Conservation (phyloP, 2,113 vertebrate species). For the Chloroceryle aenea region DNA sequence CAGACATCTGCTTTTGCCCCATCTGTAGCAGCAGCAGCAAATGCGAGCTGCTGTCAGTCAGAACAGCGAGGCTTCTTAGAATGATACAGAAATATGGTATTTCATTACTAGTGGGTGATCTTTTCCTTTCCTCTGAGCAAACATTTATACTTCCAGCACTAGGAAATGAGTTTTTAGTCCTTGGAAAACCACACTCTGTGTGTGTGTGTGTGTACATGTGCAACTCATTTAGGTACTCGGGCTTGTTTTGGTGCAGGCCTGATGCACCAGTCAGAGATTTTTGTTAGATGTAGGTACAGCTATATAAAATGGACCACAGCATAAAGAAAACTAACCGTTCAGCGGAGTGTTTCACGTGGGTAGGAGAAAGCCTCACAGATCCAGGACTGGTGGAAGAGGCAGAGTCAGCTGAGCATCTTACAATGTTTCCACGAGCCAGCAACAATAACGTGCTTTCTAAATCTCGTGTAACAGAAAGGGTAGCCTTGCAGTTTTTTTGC, state of each 20-base stretch:
- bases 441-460: not conserved
- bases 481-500: not conserved
- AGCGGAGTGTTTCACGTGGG: not conserved
- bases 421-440: not conserved
- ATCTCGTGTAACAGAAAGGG: not conserved
- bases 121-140: not conserved
- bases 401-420: not conserved
- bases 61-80: not conserved
- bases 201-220: accelerated
- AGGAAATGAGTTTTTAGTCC: not conserved
- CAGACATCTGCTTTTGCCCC: slow-evolving; percentile 49
- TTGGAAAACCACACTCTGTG: not conserved
- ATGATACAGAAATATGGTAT: not conserved
- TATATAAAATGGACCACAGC: not conserved
- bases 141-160: not conserved
- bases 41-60: not conserved
- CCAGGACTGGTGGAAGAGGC: not conserved
- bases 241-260: not conserved
- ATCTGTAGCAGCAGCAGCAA: not conserved
- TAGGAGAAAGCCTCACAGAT: not conserved
- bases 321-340: not conserved
- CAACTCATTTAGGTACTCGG: not conserved
- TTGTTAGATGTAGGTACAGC: not conserved
- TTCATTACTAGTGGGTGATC: not conserved
- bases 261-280: not conserved